A percentile compares a stretch with the other conserved stretches of the same genome.
phyloP scores from a whole-genome alignment of 2,888 invertebrate genomes.

The Hypolimnas misippus region DNA sequence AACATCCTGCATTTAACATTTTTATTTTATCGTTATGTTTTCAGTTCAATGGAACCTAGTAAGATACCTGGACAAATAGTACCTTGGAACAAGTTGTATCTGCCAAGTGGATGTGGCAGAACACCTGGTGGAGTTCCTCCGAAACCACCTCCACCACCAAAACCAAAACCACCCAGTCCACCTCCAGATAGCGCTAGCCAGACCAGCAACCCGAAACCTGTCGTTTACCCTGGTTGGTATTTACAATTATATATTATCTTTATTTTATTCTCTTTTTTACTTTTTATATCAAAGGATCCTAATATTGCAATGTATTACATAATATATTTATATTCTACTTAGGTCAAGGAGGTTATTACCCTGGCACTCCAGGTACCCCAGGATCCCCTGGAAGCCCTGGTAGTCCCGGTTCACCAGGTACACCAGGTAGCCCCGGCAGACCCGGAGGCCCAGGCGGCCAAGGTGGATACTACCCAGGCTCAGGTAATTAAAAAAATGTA shows the following conservation, averaged over 20 bases:
- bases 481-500: not conserved
- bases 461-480: constrained; percentile 17
- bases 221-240: constrained; percentile 60
- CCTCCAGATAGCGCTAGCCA: constrained; percentile 71
- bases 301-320: not conserved
- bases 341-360: constrained; percentile 39
- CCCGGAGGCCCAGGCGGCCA: constrained; percentile 55
- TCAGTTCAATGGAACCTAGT: constrained; percentile 43
- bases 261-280: too few species aligned
- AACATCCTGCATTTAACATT: too few species aligned
- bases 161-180: constrained; percentile 52
- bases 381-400: constrained; percentile 51
- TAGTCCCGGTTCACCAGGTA: constrained; percentile 46
- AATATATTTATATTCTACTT: not conserved
- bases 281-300: not conserved
- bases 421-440: constrained; percentile 45
- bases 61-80: constrained; percentile 57
- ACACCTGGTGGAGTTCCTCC: constrained; percentile 75
- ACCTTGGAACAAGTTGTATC: constrained; percentile 87
- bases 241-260: not conserved
- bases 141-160: constrained; percentile 64
- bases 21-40: too few species aligned
- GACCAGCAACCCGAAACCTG: constrained; percentile 67
- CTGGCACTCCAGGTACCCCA: constrained; percentile 29
- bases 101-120: constrained; percentile 89